Percentiles rank a stretch among this genome's conserved stretches.
phyloP scores from a whole-genome alignment of 2,113 vertebrate species.

The Petroica traversi region DNA sequence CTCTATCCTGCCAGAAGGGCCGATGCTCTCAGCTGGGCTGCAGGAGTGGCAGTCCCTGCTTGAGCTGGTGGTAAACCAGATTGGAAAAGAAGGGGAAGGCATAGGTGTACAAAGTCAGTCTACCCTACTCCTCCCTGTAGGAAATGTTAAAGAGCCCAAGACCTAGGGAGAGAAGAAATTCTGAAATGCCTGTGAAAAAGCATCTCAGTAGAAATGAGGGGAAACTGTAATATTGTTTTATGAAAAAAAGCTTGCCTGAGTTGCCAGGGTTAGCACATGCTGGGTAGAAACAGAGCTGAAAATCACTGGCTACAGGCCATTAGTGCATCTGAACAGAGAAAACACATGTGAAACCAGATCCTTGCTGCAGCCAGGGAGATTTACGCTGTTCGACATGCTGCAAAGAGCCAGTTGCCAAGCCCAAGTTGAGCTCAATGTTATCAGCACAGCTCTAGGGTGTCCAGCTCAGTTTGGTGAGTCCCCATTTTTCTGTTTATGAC shows the following conservation, averaged over 20 bases:
- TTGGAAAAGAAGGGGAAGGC: background rate
- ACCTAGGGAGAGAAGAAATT: background rate
- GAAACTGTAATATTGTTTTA: background rate
- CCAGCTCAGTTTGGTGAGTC: background rate
- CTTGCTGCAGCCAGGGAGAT: background rate
- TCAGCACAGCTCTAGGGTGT: background rate
- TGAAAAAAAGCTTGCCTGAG: background rate
- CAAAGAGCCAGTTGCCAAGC: background rate
- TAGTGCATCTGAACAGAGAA: background rate
- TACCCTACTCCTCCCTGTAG: background rate
- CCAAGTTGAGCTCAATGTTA: background rate
- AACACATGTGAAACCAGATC: background rate
- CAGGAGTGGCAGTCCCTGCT: background rate
- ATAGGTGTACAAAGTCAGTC: background rate
- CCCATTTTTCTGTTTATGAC: background rate
- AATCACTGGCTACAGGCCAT: background rate
- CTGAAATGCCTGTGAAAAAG: background rate
- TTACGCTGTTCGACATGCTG: background rate
- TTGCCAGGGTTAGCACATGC: background rate
- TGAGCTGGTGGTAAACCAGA: background rate
- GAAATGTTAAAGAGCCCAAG: background rate
- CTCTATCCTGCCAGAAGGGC: background rate
- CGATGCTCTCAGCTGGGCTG: background rate
- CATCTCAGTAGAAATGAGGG: background rate
- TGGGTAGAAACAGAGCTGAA: background rate